phyloP scores from a whole-genome alignment of 2,113 vertebrate species.

The Toxotes chatareus region DNA sequence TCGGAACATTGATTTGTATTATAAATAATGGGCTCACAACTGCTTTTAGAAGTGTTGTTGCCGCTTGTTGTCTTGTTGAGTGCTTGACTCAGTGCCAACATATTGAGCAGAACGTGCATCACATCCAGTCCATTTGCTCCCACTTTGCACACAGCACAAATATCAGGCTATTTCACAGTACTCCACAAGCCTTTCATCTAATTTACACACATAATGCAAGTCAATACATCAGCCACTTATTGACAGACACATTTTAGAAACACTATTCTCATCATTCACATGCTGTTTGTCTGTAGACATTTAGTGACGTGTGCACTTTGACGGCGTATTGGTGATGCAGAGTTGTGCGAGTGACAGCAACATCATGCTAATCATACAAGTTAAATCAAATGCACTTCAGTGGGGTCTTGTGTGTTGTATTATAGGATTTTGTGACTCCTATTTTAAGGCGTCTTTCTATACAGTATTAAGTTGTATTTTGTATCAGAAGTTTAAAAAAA shows the following conservation, averaged over 20 bases:
- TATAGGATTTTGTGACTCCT: slow-evolving; percentile 32
- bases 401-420: slow-evolving; percentile 45
- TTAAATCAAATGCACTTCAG: slow-evolving; percentile 61
- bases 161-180: neutral
- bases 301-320: slow-evolving; percentile 52
- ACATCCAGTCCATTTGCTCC: neutral
- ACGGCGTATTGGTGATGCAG: slow-evolving; percentile 35
- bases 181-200: neutral
- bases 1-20: slow-evolving; percentile 17
- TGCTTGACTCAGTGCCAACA: slow-evolving; percentile 24
- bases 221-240: slow-evolving; percentile 3
- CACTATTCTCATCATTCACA: neutral
- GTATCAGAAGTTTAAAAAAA: slow-evolving; percentile 59
- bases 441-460: slow-evolving; percentile 47
- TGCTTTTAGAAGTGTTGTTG: slow-evolving; percentile 40
- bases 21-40: slow-evolving; percentile 22
- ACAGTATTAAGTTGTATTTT: slow-evolving; percentile 74
- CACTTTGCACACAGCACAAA: neutral
- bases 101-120: neutral
- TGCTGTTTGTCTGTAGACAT: slow-evolving; percentile 27
- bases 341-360: slow-evolving; percentile 24
- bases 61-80: slow-evolving; percentile 34
- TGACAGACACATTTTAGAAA: neutral
- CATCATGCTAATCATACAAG: slow-evolving; percentile 45
- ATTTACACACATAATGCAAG: neutral